Evolutionary conservation across 2,888 invertebrate genomes (phyloP).

Genomic region (Pseudococcus longispinus): DNA sequence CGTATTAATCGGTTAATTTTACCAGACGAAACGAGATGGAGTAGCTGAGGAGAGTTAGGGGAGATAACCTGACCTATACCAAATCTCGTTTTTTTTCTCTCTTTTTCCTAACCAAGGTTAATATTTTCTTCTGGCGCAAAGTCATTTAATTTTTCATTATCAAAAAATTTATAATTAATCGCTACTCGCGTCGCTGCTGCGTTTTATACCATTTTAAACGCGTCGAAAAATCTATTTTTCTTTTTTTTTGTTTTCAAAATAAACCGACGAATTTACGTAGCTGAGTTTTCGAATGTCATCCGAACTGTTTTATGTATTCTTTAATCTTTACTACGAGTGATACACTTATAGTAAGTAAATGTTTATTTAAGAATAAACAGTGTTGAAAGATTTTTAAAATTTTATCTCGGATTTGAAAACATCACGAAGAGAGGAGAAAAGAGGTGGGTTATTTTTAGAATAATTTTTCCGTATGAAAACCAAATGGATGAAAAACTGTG

Average conservation of each 20-base stretch:
- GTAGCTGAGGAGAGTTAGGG: background rate
- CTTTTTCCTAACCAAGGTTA: background rate
- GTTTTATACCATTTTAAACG: background rate
- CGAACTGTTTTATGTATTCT: no score
- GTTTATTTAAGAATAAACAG: background rate
- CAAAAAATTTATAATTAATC: constrained; percentile 29
- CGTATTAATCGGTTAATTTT: background rate
- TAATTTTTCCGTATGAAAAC: background rate
- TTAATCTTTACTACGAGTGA: background rate
- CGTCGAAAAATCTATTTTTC: background rate
- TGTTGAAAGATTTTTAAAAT: background rate
- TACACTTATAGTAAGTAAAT: background rate
- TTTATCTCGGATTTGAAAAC: background rate
- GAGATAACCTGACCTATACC: background rate
- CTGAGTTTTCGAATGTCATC: background rate
- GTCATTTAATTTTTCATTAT: constrained; percentile 9
- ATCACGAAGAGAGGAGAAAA: background rate
- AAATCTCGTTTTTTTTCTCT: constrained; percentile 3
- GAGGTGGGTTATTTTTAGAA: background rate
- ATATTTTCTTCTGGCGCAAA: background rate
- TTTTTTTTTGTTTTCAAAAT: background rate
- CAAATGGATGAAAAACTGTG: background rate
- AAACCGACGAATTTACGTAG: background rate
- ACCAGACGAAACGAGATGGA: background rate
- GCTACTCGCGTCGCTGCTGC: background rate